These are phyloP conservation scores for Dromiciops gliroides DNA, from an alignment of 2,113 vertebrate genomes.

Conservation along the genomic window DNA sequence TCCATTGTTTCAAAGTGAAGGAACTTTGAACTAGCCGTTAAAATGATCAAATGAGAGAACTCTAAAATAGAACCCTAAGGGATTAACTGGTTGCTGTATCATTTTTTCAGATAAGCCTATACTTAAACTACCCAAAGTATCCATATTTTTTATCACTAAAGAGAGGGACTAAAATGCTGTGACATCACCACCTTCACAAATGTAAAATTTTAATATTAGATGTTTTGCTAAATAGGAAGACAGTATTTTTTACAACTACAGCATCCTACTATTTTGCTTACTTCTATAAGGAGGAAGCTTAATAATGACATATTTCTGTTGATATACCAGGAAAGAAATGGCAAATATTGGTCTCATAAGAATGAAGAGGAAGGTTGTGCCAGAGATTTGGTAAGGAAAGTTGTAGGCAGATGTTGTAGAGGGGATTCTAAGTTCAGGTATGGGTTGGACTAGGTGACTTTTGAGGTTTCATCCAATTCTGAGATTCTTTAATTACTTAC, in stretches of 20 bases:
- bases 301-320: background rate
- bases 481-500: background rate
- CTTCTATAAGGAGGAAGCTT: background rate
- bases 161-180: background rate
- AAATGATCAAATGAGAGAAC: background rate
- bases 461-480: background rate
- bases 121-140: background rate
- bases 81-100: background rate
- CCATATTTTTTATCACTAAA: background rate
- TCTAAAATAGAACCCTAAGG: background rate
- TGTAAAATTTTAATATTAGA: background rate
- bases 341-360: background rate
- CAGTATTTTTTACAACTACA: background rate
- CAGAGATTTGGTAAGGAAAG: background rate
- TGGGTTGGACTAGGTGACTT: background rate
- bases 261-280: slow-evolving; percentile 21
- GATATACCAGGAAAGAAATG: background rate
- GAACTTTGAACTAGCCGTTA: slow-evolving; percentile 11
- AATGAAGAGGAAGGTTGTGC: fast-evolving
- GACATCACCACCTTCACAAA: background rate
- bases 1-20: slow-evolving; percentile 58
- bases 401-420: background rate
- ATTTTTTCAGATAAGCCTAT: background rate
- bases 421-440: background rate
- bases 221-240: background rate